These are phyloP conservation scores for Drosophila antonietae DNA, from an alignment of 2,888 invertebrate species.

Conservation along the genomic window DNA sequence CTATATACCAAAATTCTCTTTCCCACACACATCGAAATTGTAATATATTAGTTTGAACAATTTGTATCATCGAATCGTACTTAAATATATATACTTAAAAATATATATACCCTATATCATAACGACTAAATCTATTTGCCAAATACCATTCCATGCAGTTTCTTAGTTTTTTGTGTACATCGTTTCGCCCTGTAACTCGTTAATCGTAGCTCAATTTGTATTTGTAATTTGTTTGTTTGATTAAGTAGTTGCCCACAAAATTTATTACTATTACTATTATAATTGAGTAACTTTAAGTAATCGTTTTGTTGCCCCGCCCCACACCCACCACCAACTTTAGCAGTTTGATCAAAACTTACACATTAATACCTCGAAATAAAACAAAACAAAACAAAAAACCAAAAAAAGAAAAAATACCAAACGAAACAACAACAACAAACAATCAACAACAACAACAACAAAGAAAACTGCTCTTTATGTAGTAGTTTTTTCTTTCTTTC, in stretches of 20 bases:
- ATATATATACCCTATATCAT: slow-evolving; percentile 24
- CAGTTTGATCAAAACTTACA: slow-evolving; percentile 54
- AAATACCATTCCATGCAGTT: slow-evolving; percentile 55
- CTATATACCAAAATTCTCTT: slow-evolving; percentile 25
- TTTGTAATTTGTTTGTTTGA: slow-evolving; percentile 55
- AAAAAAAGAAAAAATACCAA: slow-evolving; percentile 22
- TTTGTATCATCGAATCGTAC: slow-evolving; percentile 47
- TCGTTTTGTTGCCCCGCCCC: slow-evolving; percentile 34
- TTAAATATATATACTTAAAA: slow-evolving; percentile 26
- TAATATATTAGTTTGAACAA: slow-evolving; percentile 60
- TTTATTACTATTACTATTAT: slow-evolving; percentile 28
- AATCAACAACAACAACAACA: slow-evolving; percentile 37
- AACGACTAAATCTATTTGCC: slow-evolving; percentile 41
- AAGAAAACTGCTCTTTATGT: slow-evolving; percentile 22
- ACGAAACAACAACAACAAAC: slow-evolving; percentile 54
- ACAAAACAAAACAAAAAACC: not conserved
- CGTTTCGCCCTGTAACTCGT: slow-evolving; percentile 45
- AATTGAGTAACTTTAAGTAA: slow-evolving; percentile 55
- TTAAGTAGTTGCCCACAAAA: slow-evolving; percentile 50
- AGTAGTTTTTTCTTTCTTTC: slow-evolving; percentile 25
- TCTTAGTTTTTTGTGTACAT: slow-evolving; percentile 53
- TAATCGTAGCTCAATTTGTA: slow-evolving; percentile 53
- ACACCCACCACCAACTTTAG: slow-evolving; percentile 27
- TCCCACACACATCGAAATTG: slow-evolving; percentile 50
- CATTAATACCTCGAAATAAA: slow-evolving; percentile 51